Base-by-base conservation (phyloP, 2,888 invertebrate genomes). In the Tortricodes alternella region DNA sequence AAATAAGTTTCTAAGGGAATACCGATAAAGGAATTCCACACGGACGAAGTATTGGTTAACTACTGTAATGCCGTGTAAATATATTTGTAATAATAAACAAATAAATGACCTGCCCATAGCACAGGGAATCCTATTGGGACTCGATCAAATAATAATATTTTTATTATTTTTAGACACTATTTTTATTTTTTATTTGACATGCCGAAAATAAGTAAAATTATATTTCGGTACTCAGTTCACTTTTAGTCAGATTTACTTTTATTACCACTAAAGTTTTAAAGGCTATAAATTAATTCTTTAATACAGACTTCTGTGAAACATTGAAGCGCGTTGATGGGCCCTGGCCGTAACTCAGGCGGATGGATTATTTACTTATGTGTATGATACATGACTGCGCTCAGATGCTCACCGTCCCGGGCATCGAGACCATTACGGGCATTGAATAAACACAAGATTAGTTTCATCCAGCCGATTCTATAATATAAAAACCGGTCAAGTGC, bases 361-460 rank as follows among this genome's bases (percentile, higher is more conserved):
- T 56, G 85, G 88, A 87, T 89, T 89, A 89, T 87, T 86, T 83
- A 85, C 83, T 84, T 85, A 83, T 78, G 74, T 76, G 80, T 85
- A 87, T 89, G 89, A 89, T 89, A 87, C 86, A 89, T 81, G 80
- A 72, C 73, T 75, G 80, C 70, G 80, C 71, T 77, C 76, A 74
- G 74, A 78, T 78, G 83, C 79, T 71, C 72, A 63, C 70, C 70
- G 84, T 77, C 80, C 76, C 80, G 80, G 77, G 80, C 84, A 80
- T 64, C 76, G 74, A 69, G 79, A 81, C 86, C 86, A 87, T 89
- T 86, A 88, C 83, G 83, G 76, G 81, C 85, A 77, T 84, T 85
- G 85, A 80, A 85, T 88, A 89, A 88, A 89, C 88, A 89, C 83
- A 84, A 82, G 88, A 88, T 89, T 87, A 89, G 35, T 46, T 57